These are phyloP conservation scores for Cydia pomonella DNA, from an alignment of 1,140 invertebrate species.

Conservation along the genomic window DNA sequence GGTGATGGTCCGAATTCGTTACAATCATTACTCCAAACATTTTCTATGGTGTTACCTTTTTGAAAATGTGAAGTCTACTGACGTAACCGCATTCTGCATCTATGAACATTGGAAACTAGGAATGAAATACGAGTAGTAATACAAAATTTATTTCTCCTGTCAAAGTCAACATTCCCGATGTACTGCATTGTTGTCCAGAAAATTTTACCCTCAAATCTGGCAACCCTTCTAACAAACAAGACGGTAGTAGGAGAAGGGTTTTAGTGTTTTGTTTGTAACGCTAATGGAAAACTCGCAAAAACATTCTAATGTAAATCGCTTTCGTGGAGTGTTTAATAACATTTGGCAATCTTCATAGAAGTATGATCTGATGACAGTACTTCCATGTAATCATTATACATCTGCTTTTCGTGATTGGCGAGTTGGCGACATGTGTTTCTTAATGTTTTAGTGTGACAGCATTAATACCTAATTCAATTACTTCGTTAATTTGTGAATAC, in stretches of 20 bases:
- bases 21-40: too few species aligned
- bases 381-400: background rate
- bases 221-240: background rate
- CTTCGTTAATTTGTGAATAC: background rate
- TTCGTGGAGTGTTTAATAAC: background rate
- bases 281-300: slow-evolving; percentile 1
- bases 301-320: background rate
- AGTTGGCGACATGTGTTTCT: background rate
- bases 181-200: background rate
- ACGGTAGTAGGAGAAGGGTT: background rate
- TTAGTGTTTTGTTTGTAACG: background rate
- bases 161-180: too few species aligned
- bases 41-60: too few species aligned
- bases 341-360: background rate
- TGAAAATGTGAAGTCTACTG: too few species aligned
- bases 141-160: too few species aligned
- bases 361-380: background rate
- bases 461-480: background rate
- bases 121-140: too few species aligned
- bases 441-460: background rate
- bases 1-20: background rate
- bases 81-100: too few species aligned
- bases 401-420: slow-evolving; percentile 1
- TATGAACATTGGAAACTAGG: too few species aligned
- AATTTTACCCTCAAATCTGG: background rate